These are phyloP conservation scores for Mus spicilegus DNA, from an alignment of 2,113 vertebrate species.

Conservation along the genomic window DNA sequence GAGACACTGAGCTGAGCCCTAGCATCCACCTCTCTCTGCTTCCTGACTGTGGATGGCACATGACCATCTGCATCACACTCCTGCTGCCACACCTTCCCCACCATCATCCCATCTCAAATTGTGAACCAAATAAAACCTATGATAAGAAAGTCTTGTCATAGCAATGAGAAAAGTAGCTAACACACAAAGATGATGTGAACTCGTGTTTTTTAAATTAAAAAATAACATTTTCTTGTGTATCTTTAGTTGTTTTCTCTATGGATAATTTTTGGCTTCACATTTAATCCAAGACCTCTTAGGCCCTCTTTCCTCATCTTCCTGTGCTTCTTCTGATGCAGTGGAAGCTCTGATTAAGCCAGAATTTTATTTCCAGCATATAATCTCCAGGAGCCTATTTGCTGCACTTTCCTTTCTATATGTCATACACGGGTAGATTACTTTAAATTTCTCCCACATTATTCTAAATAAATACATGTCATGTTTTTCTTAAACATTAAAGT, in stretches of 20 bases:
- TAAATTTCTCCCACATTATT: not conserved
- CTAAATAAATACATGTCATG: not conserved
- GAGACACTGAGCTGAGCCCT: not conserved
- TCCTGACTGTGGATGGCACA: too few species aligned
- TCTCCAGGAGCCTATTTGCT: not conserved
- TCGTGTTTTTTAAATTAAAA: not conserved
- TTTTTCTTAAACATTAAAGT: not conserved
- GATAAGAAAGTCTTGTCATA: not conserved
- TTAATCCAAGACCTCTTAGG: not conserved
- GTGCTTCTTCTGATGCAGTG: slow-evolving; percentile 19
- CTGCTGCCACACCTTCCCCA: not conserved
- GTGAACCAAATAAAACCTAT: not conserved
- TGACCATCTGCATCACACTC: fast-evolving
- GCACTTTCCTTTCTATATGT: not conserved
- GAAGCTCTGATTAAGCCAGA: not conserved
- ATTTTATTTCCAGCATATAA: slow-evolving; percentile 12
- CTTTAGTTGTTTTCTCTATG: not conserved
- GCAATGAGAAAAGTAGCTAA: not conserved
- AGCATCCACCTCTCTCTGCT: not conserved
- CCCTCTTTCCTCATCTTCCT: not conserved
- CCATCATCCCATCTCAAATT: not conserved
- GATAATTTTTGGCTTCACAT: not conserved
- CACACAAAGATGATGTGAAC: not conserved
- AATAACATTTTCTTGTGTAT: not conserved
- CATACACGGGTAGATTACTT: not conserved